Evolutionary conservation across 37 sponge, comb jelly and placozoan species (phyloP).

Genomic region (Oopsacas minuta): DNA sequence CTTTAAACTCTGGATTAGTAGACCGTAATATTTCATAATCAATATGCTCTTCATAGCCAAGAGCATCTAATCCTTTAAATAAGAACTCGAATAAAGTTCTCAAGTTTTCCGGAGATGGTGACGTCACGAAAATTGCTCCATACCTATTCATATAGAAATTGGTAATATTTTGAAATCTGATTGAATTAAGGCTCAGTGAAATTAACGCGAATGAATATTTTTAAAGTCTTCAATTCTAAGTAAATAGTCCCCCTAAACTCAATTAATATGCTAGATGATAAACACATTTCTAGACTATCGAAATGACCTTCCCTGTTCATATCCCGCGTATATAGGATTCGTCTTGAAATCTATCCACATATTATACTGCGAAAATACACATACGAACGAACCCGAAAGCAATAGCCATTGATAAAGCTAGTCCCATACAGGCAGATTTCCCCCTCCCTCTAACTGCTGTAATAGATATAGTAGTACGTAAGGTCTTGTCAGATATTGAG

Average conservation of each 20-base stretch:
- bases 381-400: slow-evolving; percentile 59
- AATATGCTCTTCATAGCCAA: slow-evolving; percentile 57
- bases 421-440: slow-evolving; percentile 83
- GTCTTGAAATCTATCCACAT: too few relatives aligned
- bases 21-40: slow-evolving; percentile 87
- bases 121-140: slow-evolving; percentile 87
- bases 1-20: slow-evolving; percentile 76
- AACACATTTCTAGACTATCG: too few relatives aligned
- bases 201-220: not conserved
- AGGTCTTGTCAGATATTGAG: slow-evolving; percentile 84
- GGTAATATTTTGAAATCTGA: not conserved
- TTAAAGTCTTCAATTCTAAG: not conserved
- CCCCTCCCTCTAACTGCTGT: slow-evolving; percentile 95
- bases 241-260: too few relatives aligned
- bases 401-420: slow-evolving; percentile 75
- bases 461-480: slow-evolving; percentile 70
- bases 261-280: too few relatives aligned
- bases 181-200: not conserved
- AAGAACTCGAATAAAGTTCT: slow-evolving; percentile 91
- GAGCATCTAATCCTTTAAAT: slow-evolving; percentile 78
- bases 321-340: too few relatives aligned
- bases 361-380: too few relatives aligned
- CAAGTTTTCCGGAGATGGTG: slow-evolving; percentile 88
- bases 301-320: too few relatives aligned
- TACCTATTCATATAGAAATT: slow-evolving; percentile 33